phyloP scores from a whole-genome alignment of 1,140 invertebrate species.

The Ylistrum balloti region DNA sequence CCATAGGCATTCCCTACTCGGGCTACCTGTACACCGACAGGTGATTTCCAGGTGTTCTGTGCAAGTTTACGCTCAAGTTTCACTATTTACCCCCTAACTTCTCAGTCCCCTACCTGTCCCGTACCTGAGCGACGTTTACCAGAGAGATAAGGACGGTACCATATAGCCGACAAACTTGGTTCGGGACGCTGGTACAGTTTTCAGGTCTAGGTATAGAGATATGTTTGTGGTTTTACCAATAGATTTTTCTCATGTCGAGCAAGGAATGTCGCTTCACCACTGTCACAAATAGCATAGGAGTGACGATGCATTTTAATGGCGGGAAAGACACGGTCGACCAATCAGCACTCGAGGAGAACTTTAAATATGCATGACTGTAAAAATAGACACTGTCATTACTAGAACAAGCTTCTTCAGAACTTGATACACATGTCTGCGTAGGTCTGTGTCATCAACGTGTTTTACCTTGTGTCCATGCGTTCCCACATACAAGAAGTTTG shows the following conservation, averaged over 20 bases:
- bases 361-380: constrained; percentile 66
- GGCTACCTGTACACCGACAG: background rate
- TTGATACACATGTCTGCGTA: constrained; percentile 52
- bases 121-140: background rate
- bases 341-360: constrained; percentile 63
- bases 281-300: constrained; percentile 43
- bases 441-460: background rate
- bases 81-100: background rate
- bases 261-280: constrained; percentile 15
- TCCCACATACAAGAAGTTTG: background rate
- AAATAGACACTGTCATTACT: constrained; percentile 65
- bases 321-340: constrained; percentile 66
- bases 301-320: constrained; percentile 64
- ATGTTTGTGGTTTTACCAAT: background rate
- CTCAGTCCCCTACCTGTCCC: background rate
- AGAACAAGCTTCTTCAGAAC: constrained; percentile 57
- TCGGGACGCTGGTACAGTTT: background rate
- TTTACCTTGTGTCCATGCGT: constrained; percentile 13
- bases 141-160: constrained; percentile 9
- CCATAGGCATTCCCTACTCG: constrained; percentile 9
- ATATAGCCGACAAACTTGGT: background rate
- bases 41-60: constrained; percentile 32
- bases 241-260: background rate
- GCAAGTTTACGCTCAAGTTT: constrained; percentile 7
- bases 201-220: background rate